Evolutionary conservation across 2,113 vertebrate species (phyloP).

Genomic region (Corythaixoides concolor): DNA sequence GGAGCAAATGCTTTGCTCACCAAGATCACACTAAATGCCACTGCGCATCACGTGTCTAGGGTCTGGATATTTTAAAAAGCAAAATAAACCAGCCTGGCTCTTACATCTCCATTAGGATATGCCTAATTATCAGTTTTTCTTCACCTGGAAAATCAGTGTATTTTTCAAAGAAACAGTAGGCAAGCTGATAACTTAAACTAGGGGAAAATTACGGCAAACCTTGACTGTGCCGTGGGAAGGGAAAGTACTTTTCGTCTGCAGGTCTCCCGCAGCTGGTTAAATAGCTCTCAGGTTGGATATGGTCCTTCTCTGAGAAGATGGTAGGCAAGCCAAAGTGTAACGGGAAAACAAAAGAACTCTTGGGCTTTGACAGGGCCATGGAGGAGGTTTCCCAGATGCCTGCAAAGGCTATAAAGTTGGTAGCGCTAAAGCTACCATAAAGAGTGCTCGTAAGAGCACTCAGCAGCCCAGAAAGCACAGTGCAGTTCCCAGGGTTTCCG

Average conservation of each 20-base stretch:
- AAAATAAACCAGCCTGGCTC: background rate
- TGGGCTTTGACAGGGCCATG: background rate
- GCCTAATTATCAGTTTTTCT: background rate
- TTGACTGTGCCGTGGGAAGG: background rate
- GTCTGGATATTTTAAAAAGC: background rate
- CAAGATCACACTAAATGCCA: background rate
- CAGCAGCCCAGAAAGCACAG: background rate
- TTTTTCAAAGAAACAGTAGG: background rate
- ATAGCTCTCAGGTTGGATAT: background rate
- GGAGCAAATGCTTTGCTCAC: background rate
- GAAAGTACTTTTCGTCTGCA: background rate
- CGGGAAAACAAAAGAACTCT: background rate
- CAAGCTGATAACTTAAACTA: background rate
- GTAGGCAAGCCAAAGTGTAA: background rate
- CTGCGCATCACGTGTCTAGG: rapidly evolving
- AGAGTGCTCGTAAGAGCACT: background rate
- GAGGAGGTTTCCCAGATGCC: background rate
- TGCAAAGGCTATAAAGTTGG: background rate
- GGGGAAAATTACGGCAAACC: background rate
- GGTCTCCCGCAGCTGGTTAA: background rate
- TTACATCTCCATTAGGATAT: background rate
- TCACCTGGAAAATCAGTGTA: background rate
- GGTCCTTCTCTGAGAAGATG: background rate
- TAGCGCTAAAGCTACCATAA: background rate
- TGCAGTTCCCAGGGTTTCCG: background rate